Conservation (phyloP, 2,113 vertebrate species). For the Colaptes auratus region DNA sequence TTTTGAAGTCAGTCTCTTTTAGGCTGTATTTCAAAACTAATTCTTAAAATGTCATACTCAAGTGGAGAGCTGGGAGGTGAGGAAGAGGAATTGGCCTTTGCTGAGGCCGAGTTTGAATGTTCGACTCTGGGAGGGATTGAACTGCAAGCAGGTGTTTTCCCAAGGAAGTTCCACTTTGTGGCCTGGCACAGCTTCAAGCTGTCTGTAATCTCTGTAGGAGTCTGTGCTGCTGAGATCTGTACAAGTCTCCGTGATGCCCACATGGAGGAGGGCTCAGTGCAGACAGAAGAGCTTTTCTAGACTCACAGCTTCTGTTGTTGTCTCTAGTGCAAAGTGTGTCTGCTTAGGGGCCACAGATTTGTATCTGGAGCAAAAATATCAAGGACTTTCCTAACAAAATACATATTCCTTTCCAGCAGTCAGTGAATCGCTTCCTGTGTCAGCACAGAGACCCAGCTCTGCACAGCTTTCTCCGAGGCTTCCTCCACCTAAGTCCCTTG, state of each 20-base stretch:
- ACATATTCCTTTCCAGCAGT: neutral
- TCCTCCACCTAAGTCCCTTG: conserved; percentile 84
- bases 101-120: neutral
- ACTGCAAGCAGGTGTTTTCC: conserved; percentile 6
- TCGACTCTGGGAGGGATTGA: neutral
- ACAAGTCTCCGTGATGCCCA: rapidly evolving
- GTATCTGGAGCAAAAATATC: neutral
- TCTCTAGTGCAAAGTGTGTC: neutral
- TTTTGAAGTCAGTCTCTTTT: conserved; percentile 52
- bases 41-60: neutral
- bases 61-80: neutral
- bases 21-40: conserved; percentile 15
- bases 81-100: neutral
- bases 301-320: neutral
- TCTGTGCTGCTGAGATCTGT: neutral
- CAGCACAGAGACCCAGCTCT: conserved; percentile 82
- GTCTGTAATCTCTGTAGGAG: neutral
- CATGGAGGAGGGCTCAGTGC: neutral
- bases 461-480: conserved; percentile 88
- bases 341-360: neutral
- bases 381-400: neutral
- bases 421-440: conserved; percentile 76
- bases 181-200: neutral
- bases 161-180: neutral
- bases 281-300: neutral